Evolutionary conservation across 2,797 vertebrate genomes (phyloP), one percentile per base, ranked within the genome.

Genomic region (Todus mexicanus): DNA sequence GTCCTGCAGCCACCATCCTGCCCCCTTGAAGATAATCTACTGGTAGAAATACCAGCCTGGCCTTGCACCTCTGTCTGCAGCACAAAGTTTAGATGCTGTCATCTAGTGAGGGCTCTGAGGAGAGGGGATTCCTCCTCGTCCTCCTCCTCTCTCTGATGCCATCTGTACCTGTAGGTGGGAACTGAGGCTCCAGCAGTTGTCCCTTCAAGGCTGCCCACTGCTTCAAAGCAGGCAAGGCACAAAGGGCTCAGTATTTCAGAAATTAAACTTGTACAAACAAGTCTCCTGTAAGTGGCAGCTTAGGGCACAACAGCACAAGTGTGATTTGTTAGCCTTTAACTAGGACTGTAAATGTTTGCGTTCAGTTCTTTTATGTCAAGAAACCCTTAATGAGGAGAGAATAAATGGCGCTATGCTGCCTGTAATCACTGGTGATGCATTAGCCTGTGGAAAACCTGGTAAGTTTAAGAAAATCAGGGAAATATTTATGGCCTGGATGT

Each of bases 61-160:
- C 35, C 64, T 70, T 3, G 26, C 11, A 2, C 21, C 4, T 57
- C 57, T 23, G 21, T 47, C 68, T 42, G 2, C 0, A 1, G 7
- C 54, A 26, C 5, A 4, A 40, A 38, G 35, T 47, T 61, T 8
- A 40, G 50, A 47, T 66, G 43, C 37, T 27, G 65, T 48, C 65
- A 35, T 26, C 12, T 25, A 35, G 31, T 19, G 25, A 79, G n/a
- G 47, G 18, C 53, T 71, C 40, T 10, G 47, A 75, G 69, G 50
- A 53, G 76, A 2, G 0, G 22, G 47, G 48, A 25, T 25, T 64
- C 18, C 1, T 45, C 56, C 35, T 66, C 8, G 15, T 15, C 50
- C 26, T 25, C 7, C 1, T 47, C 16, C 29, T 33, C 43, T 61
- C 54, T 16, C 68, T 14, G 17, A 15, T 31, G 31, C 33, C 22